Evolutionary conservation across 1,140 invertebrate genomes (phyloP).

Genomic region (Hypothenemus hampei): DNA sequence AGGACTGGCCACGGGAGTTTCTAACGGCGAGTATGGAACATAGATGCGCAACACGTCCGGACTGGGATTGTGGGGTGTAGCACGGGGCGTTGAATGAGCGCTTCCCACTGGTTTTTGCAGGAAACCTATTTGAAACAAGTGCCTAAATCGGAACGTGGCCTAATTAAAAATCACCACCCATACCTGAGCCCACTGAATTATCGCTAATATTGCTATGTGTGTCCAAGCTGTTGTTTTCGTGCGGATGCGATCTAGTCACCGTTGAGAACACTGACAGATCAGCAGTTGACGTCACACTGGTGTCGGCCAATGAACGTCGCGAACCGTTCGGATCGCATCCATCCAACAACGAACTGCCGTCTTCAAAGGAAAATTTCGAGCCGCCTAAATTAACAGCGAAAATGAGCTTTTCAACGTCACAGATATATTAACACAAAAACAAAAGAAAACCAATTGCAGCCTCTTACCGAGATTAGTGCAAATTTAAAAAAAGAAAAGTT

Average conservation of each 20-base stretch:
- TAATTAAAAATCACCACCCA: too few species aligned
- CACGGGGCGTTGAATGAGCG: conserved; percentile 57
- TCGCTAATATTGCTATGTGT: conserved; percentile 69
- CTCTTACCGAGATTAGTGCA: conserved; percentile 28
- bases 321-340: conserved; percentile 59
- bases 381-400: too few species aligned
- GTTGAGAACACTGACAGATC: conserved; percentile 76
- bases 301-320: conserved; percentile 71
- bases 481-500: too few species aligned
- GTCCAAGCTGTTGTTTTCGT: conserved; percentile 68
- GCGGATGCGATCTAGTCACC: conserved; percentile 62
- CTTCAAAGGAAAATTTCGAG: conserved; percentile 65
- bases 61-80: conserved; percentile 54
- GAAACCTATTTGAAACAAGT: too few species aligned
- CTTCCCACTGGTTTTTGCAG: conserved; percentile 49
- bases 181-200: conserved; percentile 53
- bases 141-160: too few species aligned
- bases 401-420: too few species aligned
- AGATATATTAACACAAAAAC: too few species aligned
- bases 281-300: conserved; percentile 76
- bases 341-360: conserved; percentile 57
- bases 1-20: conserved; percentile 49
- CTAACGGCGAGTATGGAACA: conserved; percentile 59
- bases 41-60: conserved; percentile 71
- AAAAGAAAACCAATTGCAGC: conserved; percentile 6